These are phyloP conservation scores for Dendrolimus punctatus DNA, from an alignment of 1,140 invertebrate genomes.

Conservation along the genomic window DNA sequence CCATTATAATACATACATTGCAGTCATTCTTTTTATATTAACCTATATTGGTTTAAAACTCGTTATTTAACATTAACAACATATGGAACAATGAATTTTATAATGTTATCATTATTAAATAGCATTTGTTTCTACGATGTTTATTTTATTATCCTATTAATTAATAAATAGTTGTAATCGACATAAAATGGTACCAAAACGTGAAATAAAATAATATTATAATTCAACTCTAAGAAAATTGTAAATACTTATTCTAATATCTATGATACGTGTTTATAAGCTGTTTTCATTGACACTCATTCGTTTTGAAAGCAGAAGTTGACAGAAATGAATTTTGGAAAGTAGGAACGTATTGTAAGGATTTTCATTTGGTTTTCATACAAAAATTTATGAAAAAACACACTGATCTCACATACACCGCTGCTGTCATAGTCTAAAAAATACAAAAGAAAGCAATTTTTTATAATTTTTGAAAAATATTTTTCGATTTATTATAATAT, in stretches of 20 bases:
- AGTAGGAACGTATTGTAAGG: slow-evolving; percentile 7
- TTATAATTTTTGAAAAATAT: too few relatives aligned
- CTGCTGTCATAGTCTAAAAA: not conserved
- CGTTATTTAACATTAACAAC: slow-evolving; percentile 17
- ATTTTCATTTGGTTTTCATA: slow-evolving; percentile 8
- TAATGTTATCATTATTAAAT: too few relatives aligned
- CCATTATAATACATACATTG: slow-evolving; percentile 34
- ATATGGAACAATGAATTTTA: slow-evolving; percentile 10
- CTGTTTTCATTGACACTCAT: slow-evolving; percentile 46
- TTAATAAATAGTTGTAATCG: not conserved
- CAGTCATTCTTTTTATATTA: slow-evolving; percentile 34
- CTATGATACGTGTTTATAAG: slow-evolving; percentile 57
- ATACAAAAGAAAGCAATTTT: not conserved
- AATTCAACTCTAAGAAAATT: slow-evolving; percentile 46
- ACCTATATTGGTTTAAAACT: slow-evolving; percentile 15
- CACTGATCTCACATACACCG: not conserved
- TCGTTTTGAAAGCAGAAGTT: slow-evolving; percentile 40
- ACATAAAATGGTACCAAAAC: slow-evolving; percentile 36
- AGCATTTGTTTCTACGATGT: not conserved
- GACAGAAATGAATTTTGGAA: slow-evolving; percentile 14
- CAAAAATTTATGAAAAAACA: slow-evolving; percentile 4
- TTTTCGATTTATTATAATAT: too few relatives aligned
- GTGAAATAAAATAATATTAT: slow-evolving; percentile 26
- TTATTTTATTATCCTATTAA: not conserved
- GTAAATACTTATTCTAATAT: slow-evolving; percentile 55